Evolutionary conservation across 2,888 invertebrate species (phyloP).

Genomic region (Watsonalla binaria): DNA sequence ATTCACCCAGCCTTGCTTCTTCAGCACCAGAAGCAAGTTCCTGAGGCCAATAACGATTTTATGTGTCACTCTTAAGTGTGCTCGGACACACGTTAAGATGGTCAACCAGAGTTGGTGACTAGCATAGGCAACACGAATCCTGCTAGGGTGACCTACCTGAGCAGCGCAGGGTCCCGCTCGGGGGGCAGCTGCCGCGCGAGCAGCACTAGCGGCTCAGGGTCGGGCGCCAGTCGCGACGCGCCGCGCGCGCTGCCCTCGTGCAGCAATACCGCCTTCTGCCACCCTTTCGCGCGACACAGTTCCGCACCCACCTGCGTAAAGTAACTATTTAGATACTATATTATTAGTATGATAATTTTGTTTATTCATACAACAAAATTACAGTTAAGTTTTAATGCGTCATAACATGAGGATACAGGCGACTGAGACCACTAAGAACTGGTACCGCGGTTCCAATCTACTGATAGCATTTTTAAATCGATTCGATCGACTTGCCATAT

Average conservation of each 20-base stretch:
- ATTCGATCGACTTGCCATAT: too few species aligned
- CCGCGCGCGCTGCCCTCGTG: conserved; percentile 49
- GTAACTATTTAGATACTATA: too few species aligned
- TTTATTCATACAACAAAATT: too few species aligned
- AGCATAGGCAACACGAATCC: background rate
- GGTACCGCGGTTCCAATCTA: too few species aligned
- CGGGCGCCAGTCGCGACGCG: conserved; percentile 33
- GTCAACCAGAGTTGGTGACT: too few species aligned
- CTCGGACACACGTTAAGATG: too few species aligned
- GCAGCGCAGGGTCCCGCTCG: conserved; percentile 34
- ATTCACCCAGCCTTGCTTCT: conserved; percentile 46
- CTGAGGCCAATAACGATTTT: conserved; percentile 15
- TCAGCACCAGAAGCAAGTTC: conserved; percentile 56
- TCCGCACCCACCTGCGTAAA: conserved; percentile 39
- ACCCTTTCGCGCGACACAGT: conserved; percentile 52
- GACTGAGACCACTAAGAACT: too few species aligned
- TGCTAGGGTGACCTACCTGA: background rate
- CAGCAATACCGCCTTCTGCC: conserved; percentile 57
- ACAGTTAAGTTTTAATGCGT: too few species aligned
- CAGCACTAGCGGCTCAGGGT: conserved; percentile 30
- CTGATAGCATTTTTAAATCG: too few species aligned
- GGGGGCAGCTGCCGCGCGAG: conserved; percentile 54
- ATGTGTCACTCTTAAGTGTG: conserved; percentile 20
- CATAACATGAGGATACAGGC: too few species aligned
- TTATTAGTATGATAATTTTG: too few species aligned